These are phyloP conservation scores for Scomberomorus guttatus DNA, from an alignment of 2,797 vertebrate species.

Conservation along the genomic window DNA sequence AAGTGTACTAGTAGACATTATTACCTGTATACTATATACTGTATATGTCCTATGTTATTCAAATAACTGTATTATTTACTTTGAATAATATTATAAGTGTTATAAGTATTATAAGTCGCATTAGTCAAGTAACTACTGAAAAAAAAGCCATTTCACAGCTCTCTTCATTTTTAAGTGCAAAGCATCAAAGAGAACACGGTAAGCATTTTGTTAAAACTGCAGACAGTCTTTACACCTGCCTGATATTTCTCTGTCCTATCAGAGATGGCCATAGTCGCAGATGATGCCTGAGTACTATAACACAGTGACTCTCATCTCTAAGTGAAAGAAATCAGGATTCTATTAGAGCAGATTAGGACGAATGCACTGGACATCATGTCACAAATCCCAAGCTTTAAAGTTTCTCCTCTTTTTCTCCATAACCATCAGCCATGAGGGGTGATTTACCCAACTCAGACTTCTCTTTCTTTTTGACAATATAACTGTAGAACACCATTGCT, in stretches of 20 bases:
- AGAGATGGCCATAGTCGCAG: slow-evolving; percentile 44
- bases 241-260: slow-evolving; percentile 49
- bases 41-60: too few relatives aligned
- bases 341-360: slow-evolving; percentile 79
- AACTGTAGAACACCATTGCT: slow-evolving; percentile 20
- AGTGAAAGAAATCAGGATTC: slow-evolving; percentile 79
- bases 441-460: slow-evolving; percentile 47
- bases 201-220: slow-evolving; percentile 16
- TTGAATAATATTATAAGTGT: not conserved
- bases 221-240: slow-evolving; percentile 27
- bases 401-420: slow-evolving; percentile 63
- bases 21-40: not conserved
- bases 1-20: not conserved
- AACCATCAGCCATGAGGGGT: slow-evolving; percentile 55
- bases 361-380: slow-evolving; percentile 75
- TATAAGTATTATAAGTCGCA: not conserved
- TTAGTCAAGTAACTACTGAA: not conserved
- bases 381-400: slow-evolving; percentile 77
- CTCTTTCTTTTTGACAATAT: slow-evolving; percentile 20
- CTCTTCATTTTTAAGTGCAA: not conserved
- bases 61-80: not conserved
- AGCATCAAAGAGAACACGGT: not conserved
- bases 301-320: slow-evolving; percentile 68
- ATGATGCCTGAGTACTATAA: slow-evolving; percentile 59
- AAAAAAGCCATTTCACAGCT: slow-evolving; percentile 3